A percentile compares a stretch with the other conserved stretches of the same genome.
Evolutionary conservation across 35 echinoderm and acorn worm species (phyloP).

Genomic region (Lytechinus variegatus): DNA sequence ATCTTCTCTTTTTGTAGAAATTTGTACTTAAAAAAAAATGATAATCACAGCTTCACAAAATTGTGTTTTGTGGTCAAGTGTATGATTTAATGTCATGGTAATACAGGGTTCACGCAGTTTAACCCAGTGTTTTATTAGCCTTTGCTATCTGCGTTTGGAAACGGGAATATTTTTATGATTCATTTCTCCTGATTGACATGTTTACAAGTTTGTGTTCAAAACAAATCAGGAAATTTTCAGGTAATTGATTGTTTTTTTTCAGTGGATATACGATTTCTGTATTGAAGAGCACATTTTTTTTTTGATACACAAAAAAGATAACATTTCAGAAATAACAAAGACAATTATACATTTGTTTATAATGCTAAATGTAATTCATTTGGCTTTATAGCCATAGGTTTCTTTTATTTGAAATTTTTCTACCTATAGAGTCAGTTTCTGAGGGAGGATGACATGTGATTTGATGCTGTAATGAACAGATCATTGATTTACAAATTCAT

Average conservation of each 20-base stretch:
- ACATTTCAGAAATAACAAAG: background rate
- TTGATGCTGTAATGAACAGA: background rate
- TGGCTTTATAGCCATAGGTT: background rate
- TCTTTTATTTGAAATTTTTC: background rate
- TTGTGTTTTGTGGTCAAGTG: background rate
- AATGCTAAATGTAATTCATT: background rate
- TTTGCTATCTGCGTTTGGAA: background rate
- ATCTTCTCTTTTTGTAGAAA: background rate
- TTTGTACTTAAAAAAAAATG: background rate
- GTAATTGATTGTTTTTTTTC: background rate
- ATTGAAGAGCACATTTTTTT: background rate
- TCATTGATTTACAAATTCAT: background rate
- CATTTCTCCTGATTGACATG: background rate
- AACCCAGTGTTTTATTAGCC: background rate
- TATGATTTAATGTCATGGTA: background rate
- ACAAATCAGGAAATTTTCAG: background rate
- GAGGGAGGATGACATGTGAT: background rate
- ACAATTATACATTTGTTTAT: background rate
- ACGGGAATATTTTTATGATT: background rate
- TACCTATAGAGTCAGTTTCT: background rate
- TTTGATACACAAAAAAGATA: background rate
- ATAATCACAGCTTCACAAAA: background rate
- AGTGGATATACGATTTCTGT: background rate
- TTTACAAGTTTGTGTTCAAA: background rate
- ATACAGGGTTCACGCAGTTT: background rate